Evolutionary conservation across 2,797 vertebrate genomes (phyloP).

Genomic region (Bradypodion ventrale): DNA sequence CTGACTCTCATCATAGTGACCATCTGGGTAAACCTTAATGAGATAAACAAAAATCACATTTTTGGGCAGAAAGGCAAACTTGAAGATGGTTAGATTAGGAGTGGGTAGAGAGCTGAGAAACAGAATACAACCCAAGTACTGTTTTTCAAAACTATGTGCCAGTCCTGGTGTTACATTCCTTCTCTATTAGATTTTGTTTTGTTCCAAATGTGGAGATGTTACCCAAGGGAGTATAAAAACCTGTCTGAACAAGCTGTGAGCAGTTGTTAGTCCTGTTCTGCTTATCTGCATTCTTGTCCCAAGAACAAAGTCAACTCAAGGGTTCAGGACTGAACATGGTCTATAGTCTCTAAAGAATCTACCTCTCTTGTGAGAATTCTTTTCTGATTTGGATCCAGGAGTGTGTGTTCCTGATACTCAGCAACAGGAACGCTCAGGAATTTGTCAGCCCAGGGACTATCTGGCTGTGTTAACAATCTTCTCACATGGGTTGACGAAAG

Average conservation of each 20-base stretch:
- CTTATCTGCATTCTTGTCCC: not conserved
- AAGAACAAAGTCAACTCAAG: not conserved
- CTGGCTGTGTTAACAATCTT: not conserved
- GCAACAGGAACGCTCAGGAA: not conserved
- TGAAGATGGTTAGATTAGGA: not conserved
- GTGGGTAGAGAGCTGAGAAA: conserved; percentile 24
- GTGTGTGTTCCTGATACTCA: not conserved
- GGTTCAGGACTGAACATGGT: not conserved
- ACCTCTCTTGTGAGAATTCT: not conserved
- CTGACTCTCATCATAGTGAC: conserved; percentile 45
- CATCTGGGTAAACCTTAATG: conserved; percentile 68
- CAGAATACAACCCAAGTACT: conserved; percentile 43
- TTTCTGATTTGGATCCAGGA: not conserved
- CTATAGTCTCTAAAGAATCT: not conserved
- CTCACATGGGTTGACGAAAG: not conserved
- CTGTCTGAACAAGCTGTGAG: not conserved
- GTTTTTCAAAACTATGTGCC: conserved; percentile 12
- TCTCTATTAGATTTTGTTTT: not conserved
- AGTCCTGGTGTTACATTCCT: conserved; percentile 27
- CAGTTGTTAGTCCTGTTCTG: not conserved
- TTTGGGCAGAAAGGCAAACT: conserved; percentile 43
- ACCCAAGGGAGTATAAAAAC: not conserved
- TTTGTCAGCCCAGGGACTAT: not conserved
- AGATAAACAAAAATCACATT: conserved; percentile 56
- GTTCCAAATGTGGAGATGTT: not conserved